Evolutionary conservation across 2,113 vertebrate genomes (phyloP), one percentile per base, ranked within the genome.

Genomic region (Lathamus discolor): DNA sequence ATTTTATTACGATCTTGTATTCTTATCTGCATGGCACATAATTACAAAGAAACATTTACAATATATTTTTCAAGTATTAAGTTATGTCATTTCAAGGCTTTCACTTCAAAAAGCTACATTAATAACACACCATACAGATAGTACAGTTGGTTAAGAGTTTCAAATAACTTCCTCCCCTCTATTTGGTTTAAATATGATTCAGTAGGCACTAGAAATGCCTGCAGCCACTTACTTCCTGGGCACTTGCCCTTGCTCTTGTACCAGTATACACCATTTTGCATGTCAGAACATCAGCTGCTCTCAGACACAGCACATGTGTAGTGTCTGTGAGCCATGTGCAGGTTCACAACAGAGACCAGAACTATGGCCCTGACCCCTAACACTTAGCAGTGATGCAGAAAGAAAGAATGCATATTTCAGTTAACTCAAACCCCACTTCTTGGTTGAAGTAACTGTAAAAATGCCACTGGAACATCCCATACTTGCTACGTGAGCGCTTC

Each of bases 161-260:
- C 96, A 95, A 94, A 97, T 97, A 92, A 94, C 90, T 95, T 97
- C 90, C 88, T 98, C 96, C 94, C 96, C 95, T 97, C 96, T 98
- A 97, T 98, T 98, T 98, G 98, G 97, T 97, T 97, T 98, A 74
- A 97, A 95, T 97, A 92, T 90, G 95, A 95, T 97, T 98, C 96
- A 97, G 97, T 97, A 98, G 98, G 98, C 98, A 98, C 98, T 98
- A 98, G 96, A 97, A 97, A 98, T 98, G 97, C 98, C 98, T 98
- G 98, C 97, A 98, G 97, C 97, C 98, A 97, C 97, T 97, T 96
- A 95, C 96, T 93, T 85, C 95, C 95, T 97, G 73, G 94, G 95
- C 97, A 94, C 91, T 97, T 95, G 92, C 88, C 96, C 91, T 96
- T 96, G 91, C 88, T 97, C 95, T 96, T 57, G 86, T 97, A 97